Conservation (phyloP, 2,888 invertebrate species). For the Cataglyphis rosenhaueri region DNA sequence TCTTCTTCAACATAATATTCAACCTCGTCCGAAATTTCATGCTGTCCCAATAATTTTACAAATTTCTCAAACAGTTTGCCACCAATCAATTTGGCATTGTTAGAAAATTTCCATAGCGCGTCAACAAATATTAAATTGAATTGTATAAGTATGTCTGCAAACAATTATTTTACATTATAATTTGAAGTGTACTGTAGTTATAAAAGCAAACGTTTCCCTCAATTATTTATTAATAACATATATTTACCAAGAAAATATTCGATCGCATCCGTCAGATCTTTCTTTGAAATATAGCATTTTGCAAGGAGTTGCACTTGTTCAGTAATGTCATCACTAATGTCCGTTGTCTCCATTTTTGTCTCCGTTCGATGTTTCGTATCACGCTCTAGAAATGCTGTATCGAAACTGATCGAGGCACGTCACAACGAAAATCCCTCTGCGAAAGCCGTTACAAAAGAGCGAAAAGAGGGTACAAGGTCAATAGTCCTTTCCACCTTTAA, state of each 20-base stretch:
- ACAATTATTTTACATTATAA: neutral
- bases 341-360: neutral
- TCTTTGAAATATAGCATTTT: no score
- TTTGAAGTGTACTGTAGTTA: neutral
- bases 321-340: neutral
- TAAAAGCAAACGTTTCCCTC: no score
- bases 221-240: no score
- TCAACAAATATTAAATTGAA: slow-evolving; percentile 1
- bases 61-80: neutral
- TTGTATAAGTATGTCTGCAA: neutral
- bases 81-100: slow-evolving; percentile 6
- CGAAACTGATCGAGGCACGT: neutral
- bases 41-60: neutral
- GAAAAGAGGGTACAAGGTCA: neutral
- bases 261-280: neutral
- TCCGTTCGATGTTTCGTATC: neutral
- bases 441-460: neutral
- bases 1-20: neutral
- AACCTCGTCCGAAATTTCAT: neutral
- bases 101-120: neutral
- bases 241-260: neutral
- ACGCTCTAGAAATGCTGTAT: neutral
- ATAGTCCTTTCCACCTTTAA: neutral
- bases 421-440: neutral
- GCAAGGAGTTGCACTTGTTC: no score